Conservation (phyloP, 2,113 vertebrate genomes). For the Chaetodon trifascialis region DNA sequence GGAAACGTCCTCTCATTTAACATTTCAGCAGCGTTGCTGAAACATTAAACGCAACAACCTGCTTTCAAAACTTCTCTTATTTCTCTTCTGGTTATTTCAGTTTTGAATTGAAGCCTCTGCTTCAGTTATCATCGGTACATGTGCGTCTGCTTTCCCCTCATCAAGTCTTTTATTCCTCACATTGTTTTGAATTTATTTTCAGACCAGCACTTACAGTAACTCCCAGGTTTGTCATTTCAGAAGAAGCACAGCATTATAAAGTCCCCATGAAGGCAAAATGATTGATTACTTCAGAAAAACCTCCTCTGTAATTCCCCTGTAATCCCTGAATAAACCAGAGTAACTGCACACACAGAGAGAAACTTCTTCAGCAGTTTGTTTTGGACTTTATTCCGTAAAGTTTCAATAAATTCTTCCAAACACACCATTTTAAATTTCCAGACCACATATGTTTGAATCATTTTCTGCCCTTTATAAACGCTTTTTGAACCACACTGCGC, state of each 20-base stretch:
- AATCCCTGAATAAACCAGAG: neutral
- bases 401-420: too few relatives aligned
- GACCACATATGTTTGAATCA: neutral
- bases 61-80: too few relatives aligned
- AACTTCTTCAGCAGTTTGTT: neutral
- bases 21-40: too few relatives aligned
- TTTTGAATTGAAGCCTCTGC: neutral
- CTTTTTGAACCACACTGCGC: fast-evolving
- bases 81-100: neutral
- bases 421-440: neutral
- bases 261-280: neutral
- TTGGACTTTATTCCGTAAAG: neutral
- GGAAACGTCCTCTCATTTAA: too few relatives aligned
- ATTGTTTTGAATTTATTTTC: too few relatives aligned
- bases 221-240: neutral
- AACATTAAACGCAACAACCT: too few relatives aligned
- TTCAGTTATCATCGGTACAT: neutral
- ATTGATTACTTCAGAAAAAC: neutral
- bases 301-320: neutral
- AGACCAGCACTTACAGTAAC: neutral
- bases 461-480: neutral
- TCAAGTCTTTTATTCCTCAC: too few relatives aligned
- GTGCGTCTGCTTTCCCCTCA: too few relatives aligned
- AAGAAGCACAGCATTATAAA: neutral
- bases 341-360: neutral